Evolutionary conservation across 2,888 invertebrate genomes (phyloP).

Genomic region (Eupithecia exiguata): DNA sequence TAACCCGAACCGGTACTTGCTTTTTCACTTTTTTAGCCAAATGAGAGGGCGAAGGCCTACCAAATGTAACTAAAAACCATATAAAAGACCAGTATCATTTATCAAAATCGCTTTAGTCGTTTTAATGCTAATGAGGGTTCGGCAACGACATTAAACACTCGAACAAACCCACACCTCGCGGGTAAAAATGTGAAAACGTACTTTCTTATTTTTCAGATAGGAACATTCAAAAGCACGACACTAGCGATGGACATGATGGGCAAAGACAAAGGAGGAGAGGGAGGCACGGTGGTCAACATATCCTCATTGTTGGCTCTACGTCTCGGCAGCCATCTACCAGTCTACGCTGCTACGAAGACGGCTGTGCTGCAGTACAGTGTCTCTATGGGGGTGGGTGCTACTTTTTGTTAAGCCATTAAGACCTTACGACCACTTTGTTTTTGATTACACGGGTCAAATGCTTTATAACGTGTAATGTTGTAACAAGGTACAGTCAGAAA

Average conservation of each 20-base stretch:
- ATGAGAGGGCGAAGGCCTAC: not conserved
- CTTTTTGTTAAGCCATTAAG: not conserved
- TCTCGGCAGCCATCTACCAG: conserved; percentile 61
- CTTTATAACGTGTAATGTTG: no score
- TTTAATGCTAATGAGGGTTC: no score
- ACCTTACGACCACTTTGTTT: not conserved
- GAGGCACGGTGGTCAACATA: conserved; percentile 70
- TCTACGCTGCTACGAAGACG: conserved; percentile 72
- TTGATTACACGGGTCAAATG: no score
- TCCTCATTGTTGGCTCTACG: conserved; percentile 69
- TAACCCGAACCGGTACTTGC: no score
- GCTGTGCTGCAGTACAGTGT: conserved; percentile 75
- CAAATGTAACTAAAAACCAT: not conserved
- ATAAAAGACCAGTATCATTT: no score
- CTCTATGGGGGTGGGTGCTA: conserved; percentile 64
- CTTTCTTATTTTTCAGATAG: conserved; percentile 60
- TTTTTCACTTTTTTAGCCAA: no score
- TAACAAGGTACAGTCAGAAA: no score
- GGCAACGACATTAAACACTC: not conserved
- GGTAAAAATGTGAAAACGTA: not conserved
- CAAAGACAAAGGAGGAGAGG: conserved; percentile 62
- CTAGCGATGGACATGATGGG: conserved; percentile 69
- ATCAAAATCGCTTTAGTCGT: no score
- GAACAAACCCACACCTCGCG: not conserved
- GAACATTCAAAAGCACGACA: conserved; percentile 68